A percentile compares a stretch with the other conserved stretches of the same genome.
Conservation (phyloP, 1,140 invertebrate genomes). For the Drosophila serrata region DNA sequence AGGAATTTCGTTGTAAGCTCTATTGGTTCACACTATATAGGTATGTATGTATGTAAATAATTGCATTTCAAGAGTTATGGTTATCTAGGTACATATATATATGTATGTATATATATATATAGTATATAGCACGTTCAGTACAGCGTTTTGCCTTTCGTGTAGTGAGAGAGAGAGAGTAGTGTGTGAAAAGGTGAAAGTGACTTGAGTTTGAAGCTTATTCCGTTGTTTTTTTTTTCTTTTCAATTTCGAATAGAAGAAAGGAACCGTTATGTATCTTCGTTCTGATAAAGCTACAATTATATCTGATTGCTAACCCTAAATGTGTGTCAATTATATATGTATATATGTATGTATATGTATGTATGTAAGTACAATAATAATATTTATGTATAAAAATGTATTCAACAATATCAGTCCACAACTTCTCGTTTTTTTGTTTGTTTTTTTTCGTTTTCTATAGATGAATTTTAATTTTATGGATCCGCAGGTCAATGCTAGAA, state of each 20-base stretch:
- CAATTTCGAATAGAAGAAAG: slow-evolving; percentile 50
- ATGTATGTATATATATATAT: slow-evolving; percentile 2
- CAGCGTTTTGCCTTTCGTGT: slow-evolving; percentile 6
- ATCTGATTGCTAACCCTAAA: slow-evolving; percentile 57
- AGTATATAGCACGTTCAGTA: slow-evolving; percentile 23
- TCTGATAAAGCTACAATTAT: slow-evolving; percentile 65
- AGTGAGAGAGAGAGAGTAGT: slow-evolving; percentile 15
- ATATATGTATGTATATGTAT: slow-evolving; percentile 53
- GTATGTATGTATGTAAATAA: slow-evolving; percentile 32
- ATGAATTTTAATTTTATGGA: slow-evolving; percentile 9
- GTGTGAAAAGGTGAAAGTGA: slow-evolving; percentile 21
- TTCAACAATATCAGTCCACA: slow-evolving; percentile 80
- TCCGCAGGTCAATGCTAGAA: slow-evolving; percentile 10
- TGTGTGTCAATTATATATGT: slow-evolving; percentile 41
- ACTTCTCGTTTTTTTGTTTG: slow-evolving; percentile 38
- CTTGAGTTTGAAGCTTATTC: slow-evolving; percentile 2
- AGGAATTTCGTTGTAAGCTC: slow-evolving; percentile 78
- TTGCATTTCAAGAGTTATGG: slow-evolving; percentile 30
- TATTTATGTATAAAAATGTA: slow-evolving; percentile 78
- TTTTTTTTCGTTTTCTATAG: slow-evolving; percentile 11
- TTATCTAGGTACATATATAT: slow-evolving; percentile 34
- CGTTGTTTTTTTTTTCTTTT: not conserved
- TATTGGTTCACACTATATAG: slow-evolving; percentile 54
- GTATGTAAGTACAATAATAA: slow-evolving; percentile 61
- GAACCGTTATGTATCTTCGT: slow-evolving; percentile 64